phyloP scores from a whole-genome alignment of 2,888 invertebrate species.

The Ophion slaviceki region DNA sequence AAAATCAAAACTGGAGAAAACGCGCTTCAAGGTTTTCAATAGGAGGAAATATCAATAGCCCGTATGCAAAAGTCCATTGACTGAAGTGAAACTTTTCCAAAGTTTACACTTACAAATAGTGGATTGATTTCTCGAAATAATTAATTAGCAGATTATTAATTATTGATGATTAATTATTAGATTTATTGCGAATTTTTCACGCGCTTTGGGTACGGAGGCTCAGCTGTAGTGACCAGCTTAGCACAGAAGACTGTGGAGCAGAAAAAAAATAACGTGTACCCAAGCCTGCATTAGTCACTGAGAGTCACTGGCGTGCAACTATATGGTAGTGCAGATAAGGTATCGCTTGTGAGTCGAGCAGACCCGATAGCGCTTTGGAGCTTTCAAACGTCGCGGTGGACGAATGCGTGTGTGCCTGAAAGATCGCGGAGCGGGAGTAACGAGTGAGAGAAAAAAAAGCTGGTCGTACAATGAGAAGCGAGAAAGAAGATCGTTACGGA shows the following conservation, averaged over 20 bases:
- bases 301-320: conserved; percentile 81
- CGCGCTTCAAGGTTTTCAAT: too few species aligned
- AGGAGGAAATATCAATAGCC: background rate
- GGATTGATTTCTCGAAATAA: too few species aligned
- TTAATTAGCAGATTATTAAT: too few species aligned
- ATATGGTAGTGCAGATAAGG: conserved; percentile 79
- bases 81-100: too few species aligned
- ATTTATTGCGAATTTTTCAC: background rate
- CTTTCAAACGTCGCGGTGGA: conserved; percentile 49
- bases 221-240: conserved; percentile 22
- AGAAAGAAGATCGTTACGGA: conserved; percentile 19
- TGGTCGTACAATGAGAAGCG: conserved; percentile 10
- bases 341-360: conserved; percentile 75
- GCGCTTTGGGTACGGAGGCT: background rate
- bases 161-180: too few species aligned
- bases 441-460: conserved; percentile 23
- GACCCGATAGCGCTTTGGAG: conserved; percentile 73
- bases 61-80: too few species aligned
- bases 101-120: too few species aligned
- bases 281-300: conserved; percentile 68
- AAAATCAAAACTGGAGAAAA: too few species aligned
- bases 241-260: conserved; percentile 40
- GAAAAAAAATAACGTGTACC: conserved; percentile 1
- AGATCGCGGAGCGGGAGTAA: conserved; percentile 2
- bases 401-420: conserved; percentile 25